Percentiles rank a stretch among this genome's conserved stretches.
Conservation (phyloP, 2,888 invertebrate species). For the Drosophila picticornis region DNA sequence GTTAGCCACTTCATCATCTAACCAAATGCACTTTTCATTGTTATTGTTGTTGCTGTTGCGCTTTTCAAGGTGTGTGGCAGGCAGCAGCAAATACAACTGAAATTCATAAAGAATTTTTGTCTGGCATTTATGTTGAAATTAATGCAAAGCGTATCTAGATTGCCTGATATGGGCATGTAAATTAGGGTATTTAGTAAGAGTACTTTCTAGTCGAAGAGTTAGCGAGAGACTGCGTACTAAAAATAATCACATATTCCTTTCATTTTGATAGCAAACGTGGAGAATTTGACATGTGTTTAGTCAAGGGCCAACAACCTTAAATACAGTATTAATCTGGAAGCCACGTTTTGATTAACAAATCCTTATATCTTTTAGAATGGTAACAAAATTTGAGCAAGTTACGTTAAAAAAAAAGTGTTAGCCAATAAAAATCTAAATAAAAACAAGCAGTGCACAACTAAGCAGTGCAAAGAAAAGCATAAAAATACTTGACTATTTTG, state of each 20-base stretch:
- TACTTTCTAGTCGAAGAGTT: neutral
- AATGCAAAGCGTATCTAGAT: conserved; percentile 27
- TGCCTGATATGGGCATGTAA: conserved; percentile 18
- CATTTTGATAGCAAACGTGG: neutral
- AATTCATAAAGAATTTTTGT: conserved; percentile 30
- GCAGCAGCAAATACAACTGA: conserved; percentile 26
- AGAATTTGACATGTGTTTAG: neutral
- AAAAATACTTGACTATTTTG: neutral
- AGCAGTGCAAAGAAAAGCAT: neutral
- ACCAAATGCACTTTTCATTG: conserved; percentile 49
- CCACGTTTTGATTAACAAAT: neutral
- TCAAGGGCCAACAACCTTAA: neutral
- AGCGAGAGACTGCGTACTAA: neutral
- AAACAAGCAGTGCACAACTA: neutral
- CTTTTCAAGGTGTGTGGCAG: conserved; percentile 76
- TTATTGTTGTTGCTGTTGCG: neutral
- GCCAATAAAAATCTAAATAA: neutral
- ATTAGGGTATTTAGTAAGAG: conserved; percentile 13
- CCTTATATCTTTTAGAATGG: neutral
- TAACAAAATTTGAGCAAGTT: neutral
- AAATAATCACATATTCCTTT: neutral
- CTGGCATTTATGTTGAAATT: conserved; percentile 21
- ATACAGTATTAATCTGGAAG: neutral
- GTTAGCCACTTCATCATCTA: conserved; percentile 71
- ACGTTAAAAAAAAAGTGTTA: neutral